phyloP scores from a whole-genome alignment of 1,140 invertebrate genomes.

The Scaptomyza pallida region DNA sequence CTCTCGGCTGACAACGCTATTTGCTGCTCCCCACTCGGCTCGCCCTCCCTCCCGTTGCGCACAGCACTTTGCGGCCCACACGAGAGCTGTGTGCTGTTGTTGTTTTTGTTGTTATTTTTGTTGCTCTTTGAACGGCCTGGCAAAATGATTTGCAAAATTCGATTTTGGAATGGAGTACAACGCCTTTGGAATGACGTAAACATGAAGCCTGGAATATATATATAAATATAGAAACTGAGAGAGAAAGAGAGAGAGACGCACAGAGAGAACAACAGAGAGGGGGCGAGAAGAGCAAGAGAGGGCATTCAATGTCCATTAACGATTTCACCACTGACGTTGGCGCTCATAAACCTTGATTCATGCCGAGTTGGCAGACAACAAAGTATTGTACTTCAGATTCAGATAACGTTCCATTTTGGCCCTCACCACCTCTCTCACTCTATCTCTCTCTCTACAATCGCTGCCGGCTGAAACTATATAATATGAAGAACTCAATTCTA shows the following conservation, averaged over 20 bases:
- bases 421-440: neutral
- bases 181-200: slow-evolving; percentile 55
- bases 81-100: slow-evolving; percentile 34
- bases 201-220: slow-evolving; percentile 18
- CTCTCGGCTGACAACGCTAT: slow-evolving; percentile 26
- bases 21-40: neutral
- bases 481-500: slow-evolving; percentile 12
- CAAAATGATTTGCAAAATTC: slow-evolving; percentile 72
- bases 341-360: slow-evolving; percentile 64
- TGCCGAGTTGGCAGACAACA: slow-evolving; percentile 62
- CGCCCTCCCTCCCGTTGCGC: neutral
- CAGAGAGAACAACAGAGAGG: neutral
- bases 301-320: slow-evolving; percentile 22
- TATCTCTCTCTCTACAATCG: neutral
- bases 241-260: neutral
- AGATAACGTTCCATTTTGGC: slow-evolving; percentile 33
- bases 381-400: slow-evolving; percentile 47
- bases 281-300: neutral
- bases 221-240: slow-evolving; percentile 12
- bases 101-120: too few species aligned
- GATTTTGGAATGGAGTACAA: slow-evolving; percentile 41
- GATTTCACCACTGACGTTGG: slow-evolving; percentile 64
- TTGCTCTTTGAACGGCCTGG: slow-evolving; percentile 14
- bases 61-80: neutral
- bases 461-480: neutral